Conservation (phyloP, 2,888 invertebrate species). For the Chesias legatella region DNA sequence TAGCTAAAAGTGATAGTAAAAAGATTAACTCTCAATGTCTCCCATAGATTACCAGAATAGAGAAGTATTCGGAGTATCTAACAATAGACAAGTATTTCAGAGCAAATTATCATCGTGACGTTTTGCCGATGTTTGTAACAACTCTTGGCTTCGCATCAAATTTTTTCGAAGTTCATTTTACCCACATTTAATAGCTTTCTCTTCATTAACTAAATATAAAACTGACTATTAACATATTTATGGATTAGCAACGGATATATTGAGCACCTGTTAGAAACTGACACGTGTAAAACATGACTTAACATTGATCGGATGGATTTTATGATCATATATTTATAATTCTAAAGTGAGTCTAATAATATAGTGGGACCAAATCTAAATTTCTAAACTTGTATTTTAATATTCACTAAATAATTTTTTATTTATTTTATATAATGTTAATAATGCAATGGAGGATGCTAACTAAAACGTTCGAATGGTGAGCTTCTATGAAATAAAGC, state of each 20-base stretch:
- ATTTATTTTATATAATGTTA: too few species aligned
- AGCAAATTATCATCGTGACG: slow-evolving; percentile 37
- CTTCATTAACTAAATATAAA: slow-evolving; percentile 25
- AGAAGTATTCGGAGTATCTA: slow-evolving; percentile 16
- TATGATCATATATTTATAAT: too few species aligned
- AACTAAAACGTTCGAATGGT: too few species aligned
- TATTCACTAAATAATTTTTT: too few species aligned
- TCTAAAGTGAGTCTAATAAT: too few species aligned
- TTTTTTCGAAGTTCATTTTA: slow-evolving; percentile 23
- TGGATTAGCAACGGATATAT: slow-evolving; percentile 11
- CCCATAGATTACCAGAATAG: neutral
- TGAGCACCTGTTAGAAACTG: slow-evolving; percentile 11
- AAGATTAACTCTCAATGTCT: too few species aligned
- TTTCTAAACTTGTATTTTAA: too few species aligned
- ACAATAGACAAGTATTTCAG: slow-evolving; percentile 34
- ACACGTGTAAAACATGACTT: slow-evolving; percentile 1
- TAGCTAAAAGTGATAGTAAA: too few species aligned
- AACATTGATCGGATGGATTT: slow-evolving; percentile 5
- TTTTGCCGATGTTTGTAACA: slow-evolving; percentile 23
- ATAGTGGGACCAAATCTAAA: too few species aligned
- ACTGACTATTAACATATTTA: slow-evolving; percentile 12
- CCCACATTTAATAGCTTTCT: slow-evolving; percentile 18
- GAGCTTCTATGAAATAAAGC: too few species aligned
- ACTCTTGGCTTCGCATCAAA: slow-evolving; percentile 30
- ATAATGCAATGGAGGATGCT: too few species aligned